Conservation (phyloP, 2,888 invertebrate genomes). For the Neoaliturus tenellus region DNA sequence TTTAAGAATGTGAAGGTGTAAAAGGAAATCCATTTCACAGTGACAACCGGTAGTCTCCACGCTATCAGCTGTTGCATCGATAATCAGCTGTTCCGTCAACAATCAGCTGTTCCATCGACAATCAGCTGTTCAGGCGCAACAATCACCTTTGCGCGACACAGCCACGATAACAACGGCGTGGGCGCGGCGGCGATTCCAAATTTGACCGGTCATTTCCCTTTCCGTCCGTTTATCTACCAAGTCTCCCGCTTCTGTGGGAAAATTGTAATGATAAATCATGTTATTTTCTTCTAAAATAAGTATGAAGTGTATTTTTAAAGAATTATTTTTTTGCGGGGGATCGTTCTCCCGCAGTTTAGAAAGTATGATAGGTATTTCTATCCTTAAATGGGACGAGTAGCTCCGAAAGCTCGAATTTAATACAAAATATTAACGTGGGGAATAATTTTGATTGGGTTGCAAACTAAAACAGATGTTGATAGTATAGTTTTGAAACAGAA, state of each 20-base stretch:
- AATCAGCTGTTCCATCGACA: not conserved
- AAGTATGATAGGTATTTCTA: too few species aligned
- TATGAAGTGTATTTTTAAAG: too few species aligned
- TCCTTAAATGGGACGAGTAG: too few species aligned
- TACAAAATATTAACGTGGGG: too few species aligned
- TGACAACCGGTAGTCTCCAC: not conserved
- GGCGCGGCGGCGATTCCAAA: not conserved
- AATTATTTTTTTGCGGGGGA: too few species aligned
- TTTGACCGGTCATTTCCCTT: not conserved
- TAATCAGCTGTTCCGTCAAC: not conserved
- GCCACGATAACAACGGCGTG: not conserved
- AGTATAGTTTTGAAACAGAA: too few species aligned
- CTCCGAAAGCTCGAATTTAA: too few species aligned
- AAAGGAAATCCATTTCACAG: not conserved
- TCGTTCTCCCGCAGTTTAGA: too few species aligned
- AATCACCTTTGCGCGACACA: conserved; percentile 8
- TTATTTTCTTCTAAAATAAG: too few species aligned
- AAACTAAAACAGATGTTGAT: too few species aligned
- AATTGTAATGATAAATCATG: not conserved
- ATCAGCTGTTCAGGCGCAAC: conserved; percentile 12
- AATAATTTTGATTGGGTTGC: too few species aligned
- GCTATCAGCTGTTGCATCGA: not conserved
- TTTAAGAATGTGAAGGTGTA: not conserved
- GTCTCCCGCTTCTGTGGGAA: not conserved
- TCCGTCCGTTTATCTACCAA: not conserved